These are phyloP conservation scores for Bovichtus variegatus DNA, from an alignment of 2,797 vertebrate species.

Conservation along the genomic window DNA sequence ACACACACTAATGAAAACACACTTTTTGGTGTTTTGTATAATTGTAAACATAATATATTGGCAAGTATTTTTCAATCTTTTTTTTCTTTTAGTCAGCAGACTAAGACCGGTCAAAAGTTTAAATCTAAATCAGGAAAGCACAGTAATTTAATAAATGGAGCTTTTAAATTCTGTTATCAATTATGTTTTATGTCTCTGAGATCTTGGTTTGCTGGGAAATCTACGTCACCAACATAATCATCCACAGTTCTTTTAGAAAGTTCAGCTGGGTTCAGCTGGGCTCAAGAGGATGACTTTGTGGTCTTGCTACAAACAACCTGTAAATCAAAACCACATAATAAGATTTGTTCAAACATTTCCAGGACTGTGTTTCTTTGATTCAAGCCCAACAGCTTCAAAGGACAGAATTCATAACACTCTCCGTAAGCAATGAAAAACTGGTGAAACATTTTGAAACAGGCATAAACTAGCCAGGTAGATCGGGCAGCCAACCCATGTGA, in stretches of 20 bases:
- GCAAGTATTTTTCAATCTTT: too few relatives aligned
- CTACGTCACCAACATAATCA: not conserved
- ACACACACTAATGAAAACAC: too few relatives aligned
- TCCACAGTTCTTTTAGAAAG: not conserved
- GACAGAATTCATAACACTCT: not conserved
- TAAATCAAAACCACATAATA: slow-evolving; percentile 1
- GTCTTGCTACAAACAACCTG: not conserved
- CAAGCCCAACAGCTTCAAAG: not conserved
- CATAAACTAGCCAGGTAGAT: not conserved
- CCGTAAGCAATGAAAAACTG: not conserved
- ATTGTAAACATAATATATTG: too few relatives aligned
- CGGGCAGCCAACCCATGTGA: not conserved
- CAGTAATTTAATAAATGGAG: too few relatives aligned
- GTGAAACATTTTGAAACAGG: not conserved
- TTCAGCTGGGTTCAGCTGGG: not conserved
- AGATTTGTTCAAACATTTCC: not conserved
- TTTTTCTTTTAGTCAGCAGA: too few relatives aligned
- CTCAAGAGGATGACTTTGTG: not conserved
- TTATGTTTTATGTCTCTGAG: not conserved
- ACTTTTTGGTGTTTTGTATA: too few relatives aligned
- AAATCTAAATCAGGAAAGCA: too few relatives aligned
- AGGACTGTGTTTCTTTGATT: not conserved
- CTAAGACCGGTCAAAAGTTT: too few relatives aligned
- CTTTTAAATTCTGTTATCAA: not conserved
- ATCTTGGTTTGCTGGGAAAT: not conserved